Evolutionary conservation across 2,888 invertebrate genomes (phyloP), one percentile per base, ranked within the genome.

Genomic region (Amblyjoppa fuscipennis): DNA sequence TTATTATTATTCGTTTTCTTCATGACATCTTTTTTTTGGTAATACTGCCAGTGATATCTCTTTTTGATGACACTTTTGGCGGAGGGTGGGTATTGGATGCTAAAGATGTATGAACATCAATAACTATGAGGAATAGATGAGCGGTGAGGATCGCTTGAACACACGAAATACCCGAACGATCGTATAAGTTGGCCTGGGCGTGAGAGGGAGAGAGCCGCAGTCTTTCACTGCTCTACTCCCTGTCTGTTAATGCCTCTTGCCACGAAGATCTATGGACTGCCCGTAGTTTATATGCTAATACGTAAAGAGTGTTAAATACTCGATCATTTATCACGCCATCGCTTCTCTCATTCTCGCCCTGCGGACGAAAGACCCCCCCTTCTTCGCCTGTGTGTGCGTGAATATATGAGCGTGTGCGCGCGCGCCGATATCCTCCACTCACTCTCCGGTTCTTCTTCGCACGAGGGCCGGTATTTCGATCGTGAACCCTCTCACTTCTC

Each of bases 251-350:
- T 93, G 93, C 93, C 91, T 86, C 31, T 93, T 93, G 93, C 93
- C 92, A 91, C 91, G 91, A 93, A 94, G 94, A 94, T 94, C 94
- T 93, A 94, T 94, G 93, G 94, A 93, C 93, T 93, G 84, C 86
- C 93, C 91, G 93, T 94, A 94, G 94, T 94, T 94, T 94, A 94
- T 94, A 94, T 94, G 93, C 94, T 94, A 94, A 94, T 94, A 93
- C 93, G 93, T 93, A 93, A 94, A 94, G 93, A 94, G 94, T 94
- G 94, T 94, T 94, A 94, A 94, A 94, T 94, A 94, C 94, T 93
- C 91, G 93, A 93, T 94, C 94, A 94, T 94, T 94, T 94, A 94
- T 94, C 94, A 94, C 93, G 92, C 92, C 91, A 91, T 91, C 90
- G 91, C 92, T 90, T 91, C 90, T 90, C 91, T 89, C 87, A 88